A percentile compares a stretch with the other conserved stretches of the same genome.
These are phyloP conservation scores for Pecten maximus DNA, from an alignment of 2,888 invertebrate species.

Conservation along the genomic window DNA sequence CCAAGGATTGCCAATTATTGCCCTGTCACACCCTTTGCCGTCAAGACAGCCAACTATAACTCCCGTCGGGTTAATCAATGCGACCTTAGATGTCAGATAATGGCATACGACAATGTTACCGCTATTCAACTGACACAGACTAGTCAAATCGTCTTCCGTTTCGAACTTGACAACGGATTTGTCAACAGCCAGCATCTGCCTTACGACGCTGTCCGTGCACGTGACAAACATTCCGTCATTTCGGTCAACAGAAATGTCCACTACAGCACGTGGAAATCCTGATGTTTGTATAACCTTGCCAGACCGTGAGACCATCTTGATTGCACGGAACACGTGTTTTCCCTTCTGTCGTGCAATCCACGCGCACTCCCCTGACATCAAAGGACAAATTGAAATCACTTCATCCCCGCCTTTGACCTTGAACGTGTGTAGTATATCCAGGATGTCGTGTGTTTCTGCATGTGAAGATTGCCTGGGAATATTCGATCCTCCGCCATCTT, in stretches of 20 bases:
- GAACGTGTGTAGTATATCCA: neutral
- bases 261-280: neutral
- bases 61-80: neutral
- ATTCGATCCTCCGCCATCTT: neutral
- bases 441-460: neutral
- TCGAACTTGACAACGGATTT: slow-evolving; percentile 45
- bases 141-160: neutral
- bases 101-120: slow-evolving; percentile 7
- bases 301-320: neutral
- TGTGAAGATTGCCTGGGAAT: neutral
- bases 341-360: slow-evolving; percentile 18
- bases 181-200: slow-evolving; percentile 48
- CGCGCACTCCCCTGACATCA: neutral
- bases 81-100: neutral
- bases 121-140: neutral
- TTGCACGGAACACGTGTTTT: slow-evolving; percentile 8
- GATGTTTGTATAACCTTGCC: neutral
- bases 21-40: neutral
- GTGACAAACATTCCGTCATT: slow-evolving; percentile 53
- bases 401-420: neutral
- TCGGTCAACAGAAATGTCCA: neutral
- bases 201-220: slow-evolving; percentile 54
- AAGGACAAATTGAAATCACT: neutral
- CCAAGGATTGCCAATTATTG: neutral
- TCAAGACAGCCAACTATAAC: neutral